These are phyloP conservation scores for Sebastolobus altivelis DNA, from an alignment of 2,797 vertebrate species.

Conservation along the genomic window DNA sequence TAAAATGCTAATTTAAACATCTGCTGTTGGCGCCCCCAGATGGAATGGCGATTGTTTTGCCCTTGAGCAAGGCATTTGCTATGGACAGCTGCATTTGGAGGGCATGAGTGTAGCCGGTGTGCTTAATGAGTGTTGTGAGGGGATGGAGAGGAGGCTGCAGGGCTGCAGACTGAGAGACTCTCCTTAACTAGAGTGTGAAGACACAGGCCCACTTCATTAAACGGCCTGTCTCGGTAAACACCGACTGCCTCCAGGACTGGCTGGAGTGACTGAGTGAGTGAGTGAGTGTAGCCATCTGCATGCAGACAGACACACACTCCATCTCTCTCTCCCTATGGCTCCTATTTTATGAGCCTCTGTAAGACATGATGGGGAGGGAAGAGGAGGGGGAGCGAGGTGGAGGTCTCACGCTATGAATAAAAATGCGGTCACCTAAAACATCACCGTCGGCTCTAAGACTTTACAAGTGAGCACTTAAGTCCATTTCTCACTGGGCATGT, in stretches of 20 bases:
- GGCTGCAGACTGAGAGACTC: slow-evolving; percentile 54
- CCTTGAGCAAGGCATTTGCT: slow-evolving; percentile 70
- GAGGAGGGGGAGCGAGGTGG: neutral
- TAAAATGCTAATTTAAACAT: slow-evolving; percentile 41
- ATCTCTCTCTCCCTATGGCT: slow-evolving; percentile 29
- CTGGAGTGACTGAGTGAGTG: slow-evolving; percentile 34
- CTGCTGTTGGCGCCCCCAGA: slow-evolving; percentile 34
- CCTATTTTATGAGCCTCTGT: slow-evolving; percentile 46
- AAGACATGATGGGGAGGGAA: neutral
- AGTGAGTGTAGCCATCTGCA: slow-evolving; percentile 55
- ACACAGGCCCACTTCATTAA: slow-evolving; percentile 75
- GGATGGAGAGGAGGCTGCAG: slow-evolving; percentile 42
- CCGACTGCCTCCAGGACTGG: slow-evolving; percentile 61
- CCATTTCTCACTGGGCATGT: slow-evolving; percentile 42
- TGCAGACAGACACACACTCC: slow-evolving; percentile 21
- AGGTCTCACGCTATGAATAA: slow-evolving; percentile 57
- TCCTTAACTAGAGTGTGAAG: slow-evolving; percentile 68
- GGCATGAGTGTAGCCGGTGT: slow-evolving; percentile 36
- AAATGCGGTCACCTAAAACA: slow-evolving; percentile 53
- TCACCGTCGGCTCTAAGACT: slow-evolving; percentile 44
- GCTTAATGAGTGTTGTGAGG: slow-evolving; percentile 58
- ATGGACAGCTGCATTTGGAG: slow-evolving; percentile 54
- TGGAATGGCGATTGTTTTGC: slow-evolving; percentile 40
- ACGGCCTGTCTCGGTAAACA: slow-evolving; percentile 59
- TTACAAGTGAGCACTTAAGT: slow-evolving; percentile 53